Evolutionary conservation across 2,888 invertebrate species (phyloP).

Genomic region (Apotomis capreana): DNA sequence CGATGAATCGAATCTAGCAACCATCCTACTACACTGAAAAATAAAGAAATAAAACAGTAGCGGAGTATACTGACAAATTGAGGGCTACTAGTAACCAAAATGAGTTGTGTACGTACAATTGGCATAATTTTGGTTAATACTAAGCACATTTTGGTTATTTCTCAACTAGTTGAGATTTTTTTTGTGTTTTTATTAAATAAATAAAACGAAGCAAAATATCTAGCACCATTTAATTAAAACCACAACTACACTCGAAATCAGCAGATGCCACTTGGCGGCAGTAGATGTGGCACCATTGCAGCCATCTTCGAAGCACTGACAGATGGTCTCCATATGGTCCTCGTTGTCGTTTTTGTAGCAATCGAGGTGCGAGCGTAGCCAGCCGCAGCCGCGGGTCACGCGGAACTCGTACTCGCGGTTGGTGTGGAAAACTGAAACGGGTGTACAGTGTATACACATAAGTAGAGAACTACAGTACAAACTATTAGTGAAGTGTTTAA

Average conservation of each 20-base stretch:
- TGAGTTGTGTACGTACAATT: too few species aligned
- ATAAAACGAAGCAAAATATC: neutral
- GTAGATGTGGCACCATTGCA: constrained; percentile 74
- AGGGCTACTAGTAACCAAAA: too few species aligned
- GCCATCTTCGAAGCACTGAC: constrained; percentile 85
- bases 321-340: constrained; percentile 85
- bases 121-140: too few species aligned
- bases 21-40: too few species aligned
- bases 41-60: too few species aligned
- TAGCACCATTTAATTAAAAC: constrained; percentile 1
- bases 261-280: neutral
- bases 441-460: too few species aligned
- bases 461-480: too few species aligned
- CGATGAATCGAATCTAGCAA: too few species aligned
- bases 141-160: too few species aligned
- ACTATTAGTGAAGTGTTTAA: too few species aligned
- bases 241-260: neutral
- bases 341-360: constrained; percentile 86
- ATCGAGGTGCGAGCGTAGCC: constrained; percentile 71
- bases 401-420: constrained; percentile 72
- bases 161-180: too few species aligned
- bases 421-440: constrained; percentile 61
- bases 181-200: neutral
- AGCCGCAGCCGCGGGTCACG: constrained; percentile 86
- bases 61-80: too few species aligned